Conservation (phyloP, 2,888 invertebrate species). For the Stenotaenia linearis region DNA sequence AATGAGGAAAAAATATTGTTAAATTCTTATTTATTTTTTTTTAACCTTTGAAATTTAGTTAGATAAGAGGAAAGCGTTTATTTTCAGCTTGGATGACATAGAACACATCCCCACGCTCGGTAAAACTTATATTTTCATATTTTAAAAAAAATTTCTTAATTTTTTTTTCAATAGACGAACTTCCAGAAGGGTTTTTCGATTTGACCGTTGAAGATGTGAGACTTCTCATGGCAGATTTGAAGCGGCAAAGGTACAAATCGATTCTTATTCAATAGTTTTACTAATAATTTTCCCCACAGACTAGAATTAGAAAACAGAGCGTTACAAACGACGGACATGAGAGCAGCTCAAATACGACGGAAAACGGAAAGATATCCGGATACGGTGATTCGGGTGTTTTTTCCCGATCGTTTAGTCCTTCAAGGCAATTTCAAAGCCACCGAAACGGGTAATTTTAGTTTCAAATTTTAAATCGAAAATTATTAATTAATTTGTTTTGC, state of each 20-base stretch:
- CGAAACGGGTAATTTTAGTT: constrained; percentile 53
- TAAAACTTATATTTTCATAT: neutral
- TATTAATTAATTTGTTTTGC: constrained; percentile 35
- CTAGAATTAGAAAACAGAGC: constrained; percentile 65
- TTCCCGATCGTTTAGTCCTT: constrained; percentile 76
- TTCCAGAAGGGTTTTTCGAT: constrained; percentile 79
- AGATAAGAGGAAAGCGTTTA: neutral
- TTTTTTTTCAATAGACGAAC: constrained; percentile 40
- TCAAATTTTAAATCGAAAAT: neutral
- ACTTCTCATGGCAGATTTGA: constrained; percentile 66
- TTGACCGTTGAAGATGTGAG: constrained; percentile 75
- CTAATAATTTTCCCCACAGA: no score
- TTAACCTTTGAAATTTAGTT: neutral
- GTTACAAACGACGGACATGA: constrained; percentile 61
- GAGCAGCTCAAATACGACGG: constrained; percentile 57
- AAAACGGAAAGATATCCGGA: constrained; percentile 65
- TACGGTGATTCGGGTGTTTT: constrained; percentile 74
- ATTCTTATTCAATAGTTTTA: no score
- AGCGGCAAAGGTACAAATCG: constrained; percentile 54
- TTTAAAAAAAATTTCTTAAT: neutral
- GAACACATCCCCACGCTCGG: neutral
- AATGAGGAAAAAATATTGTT: no score
- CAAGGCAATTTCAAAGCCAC: constrained; percentile 77
- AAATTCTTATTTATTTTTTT: no score
- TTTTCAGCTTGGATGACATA: constrained; percentile 21